A percentile compares a stretch with the other conserved stretches of the same genome.
Evolutionary conservation across 2,888 invertebrate genomes (phyloP).

Genomic region (Polymixis flavicincta): DNA sequence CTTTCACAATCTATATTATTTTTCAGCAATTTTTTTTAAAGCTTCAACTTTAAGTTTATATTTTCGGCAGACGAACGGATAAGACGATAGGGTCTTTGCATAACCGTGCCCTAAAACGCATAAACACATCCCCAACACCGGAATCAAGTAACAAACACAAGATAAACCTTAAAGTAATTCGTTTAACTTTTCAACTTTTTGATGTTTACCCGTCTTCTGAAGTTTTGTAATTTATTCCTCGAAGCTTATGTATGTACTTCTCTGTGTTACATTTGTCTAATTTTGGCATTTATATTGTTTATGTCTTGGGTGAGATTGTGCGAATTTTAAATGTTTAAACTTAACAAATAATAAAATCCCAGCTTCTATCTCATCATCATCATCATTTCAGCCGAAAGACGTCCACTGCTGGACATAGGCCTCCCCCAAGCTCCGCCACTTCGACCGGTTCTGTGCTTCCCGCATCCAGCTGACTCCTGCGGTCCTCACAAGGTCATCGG

Average conservation of each 20-base stretch:
- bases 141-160: constrained; percentile 37
- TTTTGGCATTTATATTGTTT: constrained; percentile 46
- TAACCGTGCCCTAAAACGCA: not conserved
- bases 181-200: constrained; percentile 77
- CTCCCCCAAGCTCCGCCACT: too few species aligned
- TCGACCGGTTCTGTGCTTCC: too few species aligned
- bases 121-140: constrained; percentile 22
- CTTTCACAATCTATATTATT: too few species aligned
- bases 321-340: constrained; percentile 4
- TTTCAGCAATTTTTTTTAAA: too few species aligned
- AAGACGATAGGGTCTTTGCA: too few species aligned
- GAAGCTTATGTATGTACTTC: constrained; percentile 63
- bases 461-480: too few species aligned
- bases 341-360: not conserved
- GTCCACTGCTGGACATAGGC: too few species aligned
- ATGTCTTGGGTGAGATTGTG: constrained; percentile 6
- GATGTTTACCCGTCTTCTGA: constrained; percentile 79
- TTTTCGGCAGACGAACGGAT: too few species aligned
- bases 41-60: too few species aligned
- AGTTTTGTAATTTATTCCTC: constrained; percentile 85
- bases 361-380: not conserved
- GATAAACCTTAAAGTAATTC: constrained; percentile 46
- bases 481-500: too few species aligned
- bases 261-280: constrained; percentile 62
- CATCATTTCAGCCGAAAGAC: too few species aligned